Conservation (phyloP, 2,888 invertebrate genomes). For the Parthenolecanium corni region DNA sequence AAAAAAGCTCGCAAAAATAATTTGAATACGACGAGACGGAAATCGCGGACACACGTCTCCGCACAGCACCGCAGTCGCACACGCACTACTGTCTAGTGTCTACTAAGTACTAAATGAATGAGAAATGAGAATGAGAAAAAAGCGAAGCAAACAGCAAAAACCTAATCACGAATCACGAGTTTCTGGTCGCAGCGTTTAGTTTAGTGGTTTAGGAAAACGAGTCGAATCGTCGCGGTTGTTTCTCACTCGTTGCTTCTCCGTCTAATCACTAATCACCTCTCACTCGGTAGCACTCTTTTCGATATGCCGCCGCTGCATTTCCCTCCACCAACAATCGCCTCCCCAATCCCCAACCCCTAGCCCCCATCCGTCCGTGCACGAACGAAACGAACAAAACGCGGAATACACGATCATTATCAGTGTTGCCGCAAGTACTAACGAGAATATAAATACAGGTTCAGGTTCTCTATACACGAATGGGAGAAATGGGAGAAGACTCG, state of each 20-base stretch:
- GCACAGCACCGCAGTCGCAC: background rate
- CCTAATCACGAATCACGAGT: background rate
- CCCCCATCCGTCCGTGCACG: no score
- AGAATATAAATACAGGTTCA: no score
- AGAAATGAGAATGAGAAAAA: no score
- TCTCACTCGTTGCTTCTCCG: background rate
- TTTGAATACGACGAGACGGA: background rate
- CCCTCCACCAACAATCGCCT: background rate
- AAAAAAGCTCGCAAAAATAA: background rate
- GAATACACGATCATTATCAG: no score
- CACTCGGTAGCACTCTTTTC: background rate
- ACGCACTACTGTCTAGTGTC: background rate
- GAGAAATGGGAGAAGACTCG: no score
- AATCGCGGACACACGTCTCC: background rate
- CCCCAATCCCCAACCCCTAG: no score
- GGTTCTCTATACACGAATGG: no score
- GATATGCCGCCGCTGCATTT: background rate
- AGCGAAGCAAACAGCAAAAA: slow-evolving; percentile 1
- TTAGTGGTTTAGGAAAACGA: slow-evolving; percentile 1
- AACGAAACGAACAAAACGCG: no score
- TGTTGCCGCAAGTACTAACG: no score
- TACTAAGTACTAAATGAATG: no score
- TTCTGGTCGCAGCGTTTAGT: background rate
- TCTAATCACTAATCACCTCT: background rate
- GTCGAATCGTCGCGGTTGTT: background rate